Conservation (phyloP, 92 coral and sea anemone genomes). For the Pocillopora grandis region DNA sequence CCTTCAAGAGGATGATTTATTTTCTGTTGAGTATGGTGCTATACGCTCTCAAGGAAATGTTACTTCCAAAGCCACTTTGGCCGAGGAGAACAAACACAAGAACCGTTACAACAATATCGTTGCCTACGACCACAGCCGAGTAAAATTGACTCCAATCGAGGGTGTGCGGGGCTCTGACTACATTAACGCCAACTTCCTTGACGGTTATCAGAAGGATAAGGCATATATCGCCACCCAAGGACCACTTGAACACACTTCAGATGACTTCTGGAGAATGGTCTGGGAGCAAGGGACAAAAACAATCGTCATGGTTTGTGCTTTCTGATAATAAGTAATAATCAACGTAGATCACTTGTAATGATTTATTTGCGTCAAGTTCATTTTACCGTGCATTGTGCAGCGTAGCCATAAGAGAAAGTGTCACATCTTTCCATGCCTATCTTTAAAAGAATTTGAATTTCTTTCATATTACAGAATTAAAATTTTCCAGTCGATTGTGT, state of each 20-base stretch:
- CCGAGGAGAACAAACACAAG: conserved; percentile 67
- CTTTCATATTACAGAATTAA: no score
- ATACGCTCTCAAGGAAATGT: conserved; percentile 56
- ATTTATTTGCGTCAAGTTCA: no score
- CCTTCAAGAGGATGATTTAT: conserved; percentile 77
- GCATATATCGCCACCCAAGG: conserved; percentile 89
- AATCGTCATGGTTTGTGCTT: conserved; percentile 69
- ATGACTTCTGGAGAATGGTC: conserved; percentile 90
- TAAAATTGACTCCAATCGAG: conserved; percentile 35
- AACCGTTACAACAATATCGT: conserved; percentile 88
- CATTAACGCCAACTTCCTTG: conserved; percentile 88
- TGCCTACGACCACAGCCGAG: conserved; percentile 88
- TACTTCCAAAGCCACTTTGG: conserved; percentile 69
- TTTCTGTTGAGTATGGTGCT: conserved; percentile 77
- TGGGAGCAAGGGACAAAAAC: conserved; percentile 74
- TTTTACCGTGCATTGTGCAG: no score
- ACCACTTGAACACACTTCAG: conserved; percentile 75
- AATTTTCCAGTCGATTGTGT: no score
- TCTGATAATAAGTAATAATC: no score
- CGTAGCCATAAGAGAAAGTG: no score
- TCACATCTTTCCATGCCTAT: no score
- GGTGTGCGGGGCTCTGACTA: conserved; percentile 74
- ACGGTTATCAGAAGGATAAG: conserved; percentile 62
- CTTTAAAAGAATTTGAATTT: no score
- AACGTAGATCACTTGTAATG: no score